Conservation (phyloP, 2,888 invertebrate species). For the Homarus gammarus region DNA sequence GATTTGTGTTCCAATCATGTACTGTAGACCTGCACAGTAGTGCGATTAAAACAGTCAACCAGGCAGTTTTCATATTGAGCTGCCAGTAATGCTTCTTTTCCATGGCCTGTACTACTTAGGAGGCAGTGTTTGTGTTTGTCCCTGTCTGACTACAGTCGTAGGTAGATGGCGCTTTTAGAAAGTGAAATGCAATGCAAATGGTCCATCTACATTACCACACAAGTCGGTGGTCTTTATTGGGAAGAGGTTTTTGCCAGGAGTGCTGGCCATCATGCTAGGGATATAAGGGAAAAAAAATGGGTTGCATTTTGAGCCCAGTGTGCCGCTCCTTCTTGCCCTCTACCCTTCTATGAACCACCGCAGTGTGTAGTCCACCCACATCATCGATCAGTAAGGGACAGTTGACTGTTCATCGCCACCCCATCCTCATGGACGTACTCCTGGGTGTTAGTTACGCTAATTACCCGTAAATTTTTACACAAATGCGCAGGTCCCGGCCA, state of each 20-base stretch:
- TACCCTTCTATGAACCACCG: slow-evolving; percentile 48
- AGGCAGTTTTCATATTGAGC: slow-evolving; percentile 31
- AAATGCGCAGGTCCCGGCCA: slow-evolving; percentile 88
- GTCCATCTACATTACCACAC: slow-evolving; percentile 61
- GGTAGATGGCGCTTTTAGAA: slow-evolving; percentile 67
- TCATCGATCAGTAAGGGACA: slow-evolving; percentile 61
- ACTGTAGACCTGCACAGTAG: slow-evolving; percentile 42
- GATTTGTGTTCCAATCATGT: slow-evolving; percentile 37
- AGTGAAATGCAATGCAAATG: slow-evolving; percentile 53
- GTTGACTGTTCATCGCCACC: slow-evolving; percentile 65
- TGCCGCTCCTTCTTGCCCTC: slow-evolving; percentile 55
- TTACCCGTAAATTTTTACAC: slow-evolving; percentile 62
- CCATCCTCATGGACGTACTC: slow-evolving; percentile 61
- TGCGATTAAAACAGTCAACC: slow-evolving; percentile 9
- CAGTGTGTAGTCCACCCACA: slow-evolving; percentile 49
- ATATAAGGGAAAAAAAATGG: slow-evolving; percentile 42
- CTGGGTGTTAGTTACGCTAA: slow-evolving; percentile 43
- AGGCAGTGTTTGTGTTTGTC: slow-evolving; percentile 52
- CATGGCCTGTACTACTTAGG: slow-evolving; percentile 58
- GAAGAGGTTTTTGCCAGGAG: slow-evolving; percentile 59
- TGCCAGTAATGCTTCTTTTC: slow-evolving; percentile 27
- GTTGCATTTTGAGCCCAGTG: slow-evolving; percentile 45
- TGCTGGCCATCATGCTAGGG: slow-evolving; percentile 45
- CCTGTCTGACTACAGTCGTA: slow-evolving; percentile 42
- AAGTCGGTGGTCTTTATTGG: slow-evolving; percentile 56